Base-by-base conservation (phyloP, 2,797 vertebrate species). In the Chaunax sp. region DNA sequence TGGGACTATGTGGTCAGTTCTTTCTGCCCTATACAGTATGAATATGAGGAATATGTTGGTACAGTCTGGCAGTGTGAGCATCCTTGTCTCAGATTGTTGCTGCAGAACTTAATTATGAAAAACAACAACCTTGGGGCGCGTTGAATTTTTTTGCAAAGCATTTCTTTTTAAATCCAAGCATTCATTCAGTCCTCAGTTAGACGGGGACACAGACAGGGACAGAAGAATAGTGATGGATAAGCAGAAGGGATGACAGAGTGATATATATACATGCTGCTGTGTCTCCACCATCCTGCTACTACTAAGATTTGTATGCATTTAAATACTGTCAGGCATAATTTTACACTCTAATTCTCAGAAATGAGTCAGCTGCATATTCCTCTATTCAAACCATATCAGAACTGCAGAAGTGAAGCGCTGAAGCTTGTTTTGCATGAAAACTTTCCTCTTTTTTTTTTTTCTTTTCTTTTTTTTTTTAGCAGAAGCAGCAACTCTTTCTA, bases 101-200 rank as follows among this genome's bases (percentile, higher is more conserved):
- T 73, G 70, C 72, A 66, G 55, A 82, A 55, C 71, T 87, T 89
- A 76, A 87, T 91, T 86, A 88, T 84, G 71, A 85, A 84, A 88
- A 87, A 83, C 82, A 89, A 84, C 83, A 91, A 80, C 84, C 75
- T 49, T 41, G 56, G 69, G 87, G 45, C 70, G 33, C 7, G 67
- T 72, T 75, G 64, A 84, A 84, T 87, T 86, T 49, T 19, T 77
- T 84, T 71, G 74, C 71, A 78, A 72, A 88, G 72, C 69, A 77
- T 57, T 40, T 72, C 75, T 67, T 75, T 70, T 74, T 37, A 22
- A 58, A 58, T 83, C 71, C 56, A 69, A 72, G 54, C 50, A 18
- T 64, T 70, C 69, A 37, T 66, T 61, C 22, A 12, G 58, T 57
- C 64, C 30, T 25, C 15, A 11, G 53, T 88, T 44, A 69, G 69